A percentile compares a stretch with the other conserved stretches of the same genome.
These are phyloP conservation scores for Ips nitidus DNA, from an alignment of 1,140 invertebrate species.

Conservation along the genomic window DNA sequence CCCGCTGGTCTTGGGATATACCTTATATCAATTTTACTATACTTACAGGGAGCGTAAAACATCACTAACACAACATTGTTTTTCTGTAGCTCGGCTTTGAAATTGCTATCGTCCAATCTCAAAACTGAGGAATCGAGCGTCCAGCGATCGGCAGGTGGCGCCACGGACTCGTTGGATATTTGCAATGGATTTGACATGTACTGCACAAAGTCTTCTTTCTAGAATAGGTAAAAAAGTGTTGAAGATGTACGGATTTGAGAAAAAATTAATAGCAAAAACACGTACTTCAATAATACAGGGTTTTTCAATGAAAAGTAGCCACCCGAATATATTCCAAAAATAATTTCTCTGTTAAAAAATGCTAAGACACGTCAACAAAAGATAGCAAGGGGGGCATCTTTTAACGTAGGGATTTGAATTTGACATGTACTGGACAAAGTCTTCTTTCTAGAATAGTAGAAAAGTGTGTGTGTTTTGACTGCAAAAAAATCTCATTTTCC, in stretches of 20 bases:
- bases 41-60: constrained; percentile 80
- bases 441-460: constrained; percentile 58
- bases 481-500: too few relatives aligned
- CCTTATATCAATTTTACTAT: background rate
- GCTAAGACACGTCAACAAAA: too few relatives aligned
- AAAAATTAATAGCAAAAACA: background rate
- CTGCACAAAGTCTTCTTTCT: constrained; percentile 65
- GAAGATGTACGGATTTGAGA: too few relatives aligned
- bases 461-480: background rate
- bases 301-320: too few relatives aligned
- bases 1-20: too few relatives aligned
- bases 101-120: constrained; percentile 56
- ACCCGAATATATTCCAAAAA: too few relatives aligned
- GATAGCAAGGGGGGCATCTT: constrained; percentile 1
- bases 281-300: too few relatives aligned
- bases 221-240: constrained; percentile 34
- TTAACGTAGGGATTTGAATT: too few relatives aligned
- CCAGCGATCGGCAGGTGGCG: constrained; percentile 37
- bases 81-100: constrained; percentile 60
- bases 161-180: constrained; percentile 47
- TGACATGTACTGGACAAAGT: constrained; percentile 68
- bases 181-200: constrained; percentile 67
- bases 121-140: constrained; percentile 50
- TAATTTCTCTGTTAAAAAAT: too few relatives aligned
- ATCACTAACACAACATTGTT: constrained; percentile 71